A percentile compares a stretch with the other conserved stretches of the same genome.
phyloP scores from a whole-genome alignment of 2,888 invertebrate species.

The Acleris cristana region DNA sequence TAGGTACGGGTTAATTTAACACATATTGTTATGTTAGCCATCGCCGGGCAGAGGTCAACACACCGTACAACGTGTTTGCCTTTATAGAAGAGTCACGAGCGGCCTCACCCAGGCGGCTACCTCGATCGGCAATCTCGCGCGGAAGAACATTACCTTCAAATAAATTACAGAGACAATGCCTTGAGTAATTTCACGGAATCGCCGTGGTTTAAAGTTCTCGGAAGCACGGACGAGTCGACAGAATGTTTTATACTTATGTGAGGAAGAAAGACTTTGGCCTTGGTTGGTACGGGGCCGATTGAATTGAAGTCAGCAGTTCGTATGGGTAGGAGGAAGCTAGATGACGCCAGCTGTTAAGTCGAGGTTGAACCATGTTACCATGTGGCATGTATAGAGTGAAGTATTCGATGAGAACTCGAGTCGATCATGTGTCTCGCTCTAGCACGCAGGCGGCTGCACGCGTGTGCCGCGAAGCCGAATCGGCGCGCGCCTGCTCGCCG shows the following conservation, averaged over 20 bases:
- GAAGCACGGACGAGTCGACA: conserved; percentile 65
- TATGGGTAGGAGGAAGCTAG: conserved; percentile 10
- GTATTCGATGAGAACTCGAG: conserved; percentile 48
- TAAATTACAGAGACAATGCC: conserved; percentile 81
- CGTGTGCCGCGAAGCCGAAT: conserved; percentile 4
- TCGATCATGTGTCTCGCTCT: conserved; percentile 33
- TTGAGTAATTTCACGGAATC: conserved; percentile 76
- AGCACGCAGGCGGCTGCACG: conserved; percentile 16
- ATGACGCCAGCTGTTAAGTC: conserved; percentile 27
- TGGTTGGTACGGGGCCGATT: not conserved
- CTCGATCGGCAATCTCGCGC: conserved; percentile 60
- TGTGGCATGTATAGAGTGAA: conserved; percentile 23
- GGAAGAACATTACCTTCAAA: conserved; percentile 75
- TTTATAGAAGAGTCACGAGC: conserved; percentile 50
- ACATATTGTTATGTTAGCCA: conserved; percentile 52
- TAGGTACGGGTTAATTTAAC: conserved; percentile 43
- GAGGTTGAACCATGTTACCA: conserved; percentile 31
- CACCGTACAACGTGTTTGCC: conserved; percentile 47
- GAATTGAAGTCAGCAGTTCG: conserved; percentile 2
- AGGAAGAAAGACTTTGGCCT: not conserved
- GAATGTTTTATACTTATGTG: conserved; percentile 37
- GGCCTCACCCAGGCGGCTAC: conserved; percentile 43
- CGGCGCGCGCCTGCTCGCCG: conserved; percentile 19
- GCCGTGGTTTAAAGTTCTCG: conserved; percentile 78
- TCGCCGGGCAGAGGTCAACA: conserved; percentile 60